Percentiles rank a stretch among this genome's conserved stretches.
These are phyloP conservation scores for Lethenteron reissneri DNA, from an alignment of 2,113 vertebrate species.

Conservation along the genomic window DNA sequence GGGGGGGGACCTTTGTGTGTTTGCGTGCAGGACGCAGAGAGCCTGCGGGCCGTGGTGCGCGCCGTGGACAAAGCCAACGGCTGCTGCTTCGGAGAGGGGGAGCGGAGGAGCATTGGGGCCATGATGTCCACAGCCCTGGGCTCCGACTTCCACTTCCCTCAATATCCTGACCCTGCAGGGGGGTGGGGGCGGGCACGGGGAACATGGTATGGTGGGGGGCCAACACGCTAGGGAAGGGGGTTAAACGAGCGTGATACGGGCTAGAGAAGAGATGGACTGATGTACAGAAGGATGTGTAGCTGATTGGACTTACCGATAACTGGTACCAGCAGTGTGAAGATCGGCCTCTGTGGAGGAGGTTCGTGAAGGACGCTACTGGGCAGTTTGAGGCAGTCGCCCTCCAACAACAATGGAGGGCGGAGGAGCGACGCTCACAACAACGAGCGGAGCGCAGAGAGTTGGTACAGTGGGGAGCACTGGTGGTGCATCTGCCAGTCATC, in stretches of 20 bases:
- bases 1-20: not conserved
- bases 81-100: slow-evolving; percentile 59
- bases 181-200: not conserved
- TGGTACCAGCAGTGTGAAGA: too few relatives aligned
- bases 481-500: too few relatives aligned
- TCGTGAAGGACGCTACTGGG: too few relatives aligned
- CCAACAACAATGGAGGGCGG: too few relatives aligned
- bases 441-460: too few relatives aligned
- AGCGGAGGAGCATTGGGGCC: slow-evolving; percentile 54
- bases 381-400: too few relatives aligned
- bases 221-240: not conserved
- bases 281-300: too few relatives aligned
- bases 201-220: not conserved
- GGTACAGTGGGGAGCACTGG: too few relatives aligned
- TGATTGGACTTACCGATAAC: too few relatives aligned
- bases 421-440: too few relatives aligned
- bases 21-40: slow-evolving; percentile 51
- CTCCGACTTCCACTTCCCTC: slow-evolving; percentile 68
- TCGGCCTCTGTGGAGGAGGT: too few relatives aligned
- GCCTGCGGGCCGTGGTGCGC: slow-evolving; percentile 50
- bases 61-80: slow-evolving; percentile 86
- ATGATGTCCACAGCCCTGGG: slow-evolving; percentile 84
- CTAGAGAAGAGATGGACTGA: too few relatives aligned
- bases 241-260: not conserved
- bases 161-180: slow-evolving; percentile 49